Conservation (phyloP, 2,113 vertebrate species). For the Ibidorhyncha struthersii region DNA sequence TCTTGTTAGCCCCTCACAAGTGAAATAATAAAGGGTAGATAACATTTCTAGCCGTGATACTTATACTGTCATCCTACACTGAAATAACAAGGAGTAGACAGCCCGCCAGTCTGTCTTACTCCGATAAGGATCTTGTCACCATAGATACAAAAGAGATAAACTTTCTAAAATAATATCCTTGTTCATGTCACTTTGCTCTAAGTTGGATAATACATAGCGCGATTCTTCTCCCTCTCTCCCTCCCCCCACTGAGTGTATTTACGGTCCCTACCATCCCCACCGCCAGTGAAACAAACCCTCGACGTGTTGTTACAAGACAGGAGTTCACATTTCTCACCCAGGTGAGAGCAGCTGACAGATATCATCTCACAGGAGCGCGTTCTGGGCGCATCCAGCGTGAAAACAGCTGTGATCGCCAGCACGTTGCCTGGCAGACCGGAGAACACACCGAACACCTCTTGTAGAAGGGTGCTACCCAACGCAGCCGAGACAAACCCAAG, state of each 20-base stretch:
- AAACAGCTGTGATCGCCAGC: neutral
- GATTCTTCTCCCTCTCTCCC: neutral
- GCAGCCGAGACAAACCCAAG: neutral
- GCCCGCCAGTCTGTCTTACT: neutral
- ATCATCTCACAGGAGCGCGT: accelerated
- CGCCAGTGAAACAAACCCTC: neutral
- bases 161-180: conserved; percentile 73
- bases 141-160: conserved; percentile 75
- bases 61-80: conserved; percentile 46
- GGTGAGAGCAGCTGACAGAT: neutral
- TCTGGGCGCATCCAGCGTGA: neutral
- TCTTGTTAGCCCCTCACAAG: conserved; percentile 65
- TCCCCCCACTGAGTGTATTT: neutral
- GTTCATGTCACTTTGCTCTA: conserved; percentile 64
- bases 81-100: conserved; percentile 66
- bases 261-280: neutral
- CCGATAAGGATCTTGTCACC: conserved; percentile 69
- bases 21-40: conserved; percentile 74
- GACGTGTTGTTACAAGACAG: accelerated
- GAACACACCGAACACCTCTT: neutral
- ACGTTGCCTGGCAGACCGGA: neutral
- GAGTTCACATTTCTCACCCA: neutral
- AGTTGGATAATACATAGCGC: conserved; percentile 24
- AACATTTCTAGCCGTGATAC: conserved; percentile 60
- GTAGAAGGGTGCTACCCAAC: neutral